Conservation (phyloP, 2,797 vertebrate species). For the Tokudaia tokunoshimensis region DNA sequence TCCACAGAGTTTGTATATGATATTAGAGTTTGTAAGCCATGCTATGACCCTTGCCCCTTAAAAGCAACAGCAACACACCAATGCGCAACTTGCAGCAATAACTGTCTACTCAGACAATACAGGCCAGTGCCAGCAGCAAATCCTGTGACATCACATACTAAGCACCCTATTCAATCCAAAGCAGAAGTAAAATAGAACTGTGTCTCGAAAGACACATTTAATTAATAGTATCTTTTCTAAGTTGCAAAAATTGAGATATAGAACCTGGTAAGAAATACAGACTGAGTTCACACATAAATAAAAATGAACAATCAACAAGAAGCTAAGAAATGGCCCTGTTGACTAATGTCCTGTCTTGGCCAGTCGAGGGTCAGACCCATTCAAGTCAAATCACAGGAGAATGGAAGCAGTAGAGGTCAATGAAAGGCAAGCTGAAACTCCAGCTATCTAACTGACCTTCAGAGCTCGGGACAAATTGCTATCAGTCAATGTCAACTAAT, state of each 20-base stretch:
- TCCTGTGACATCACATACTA: neutral
- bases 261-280: constrained; percentile 74
- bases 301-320: constrained; percentile 84
- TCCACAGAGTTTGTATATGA: constrained; percentile 64
- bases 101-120: constrained; percentile 53
- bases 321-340: constrained; percentile 84
- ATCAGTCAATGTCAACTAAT: constrained; percentile 94
- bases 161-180: constrained; percentile 28
- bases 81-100: neutral
- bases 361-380: constrained; percentile 89
- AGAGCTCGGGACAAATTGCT: constrained; percentile 93
- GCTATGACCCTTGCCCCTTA: constrained; percentile 2
- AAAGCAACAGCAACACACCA: constrained; percentile 16
- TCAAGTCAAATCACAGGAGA: constrained; percentile 90
- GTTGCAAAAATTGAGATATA: constrained; percentile 80
- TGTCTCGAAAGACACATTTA: constrained; percentile 63
- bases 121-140: neutral
- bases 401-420: constrained; percentile 92
- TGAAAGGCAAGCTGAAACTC: constrained; percentile 91
- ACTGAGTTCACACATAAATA: constrained; percentile 82
- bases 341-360: constrained; percentile 90
- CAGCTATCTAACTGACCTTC: constrained; percentile 94
- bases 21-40: constrained; percentile 39
- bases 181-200: constrained; percentile 54
- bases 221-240: constrained; percentile 42